Conservation (phyloP, 1,140 invertebrate species). For the Pseudomyrmex dendroicus region DNA sequence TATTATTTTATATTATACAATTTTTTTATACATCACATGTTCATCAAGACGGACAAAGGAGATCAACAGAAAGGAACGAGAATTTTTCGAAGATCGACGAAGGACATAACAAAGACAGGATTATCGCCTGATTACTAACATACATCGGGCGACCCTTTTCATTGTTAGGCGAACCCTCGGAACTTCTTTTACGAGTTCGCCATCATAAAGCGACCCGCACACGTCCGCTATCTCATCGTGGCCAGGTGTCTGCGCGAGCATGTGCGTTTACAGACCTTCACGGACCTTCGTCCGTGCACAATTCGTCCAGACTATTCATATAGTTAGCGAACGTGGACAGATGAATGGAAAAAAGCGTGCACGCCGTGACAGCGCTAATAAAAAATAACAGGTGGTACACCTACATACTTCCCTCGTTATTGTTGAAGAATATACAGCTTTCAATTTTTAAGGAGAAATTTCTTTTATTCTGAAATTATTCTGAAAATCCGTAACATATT, state of each 20-base stretch:
- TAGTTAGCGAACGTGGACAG: no score
- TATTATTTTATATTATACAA: constrained; percentile 6
- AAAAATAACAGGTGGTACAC: no score
- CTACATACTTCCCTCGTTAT: no score
- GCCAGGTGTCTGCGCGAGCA: constrained; percentile 39
- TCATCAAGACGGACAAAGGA: constrained; percentile 2
- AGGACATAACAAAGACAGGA: background rate
- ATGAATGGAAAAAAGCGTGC: no score
- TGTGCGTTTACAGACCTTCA: background rate
- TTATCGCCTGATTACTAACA: constrained; percentile 23
- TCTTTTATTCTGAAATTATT: no score
- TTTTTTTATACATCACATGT: background rate
- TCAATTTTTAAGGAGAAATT: no score
- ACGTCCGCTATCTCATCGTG: constrained; percentile 1
- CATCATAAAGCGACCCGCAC: constrained; percentile 40
- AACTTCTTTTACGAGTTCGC: constrained; percentile 15
- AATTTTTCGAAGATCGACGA: no score
- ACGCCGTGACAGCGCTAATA: no score
- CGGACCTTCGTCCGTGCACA: background rate
- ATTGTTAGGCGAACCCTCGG: background rate
- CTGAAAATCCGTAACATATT: no score
- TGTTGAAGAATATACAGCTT: no score
- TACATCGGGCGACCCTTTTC: background rate
- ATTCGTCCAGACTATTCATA: no score
- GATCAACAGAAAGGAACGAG: background rate